These are phyloP conservation scores for Sesamia inferens DNA, from an alignment of 2,888 invertebrate genomes.

Conservation along the genomic window DNA sequence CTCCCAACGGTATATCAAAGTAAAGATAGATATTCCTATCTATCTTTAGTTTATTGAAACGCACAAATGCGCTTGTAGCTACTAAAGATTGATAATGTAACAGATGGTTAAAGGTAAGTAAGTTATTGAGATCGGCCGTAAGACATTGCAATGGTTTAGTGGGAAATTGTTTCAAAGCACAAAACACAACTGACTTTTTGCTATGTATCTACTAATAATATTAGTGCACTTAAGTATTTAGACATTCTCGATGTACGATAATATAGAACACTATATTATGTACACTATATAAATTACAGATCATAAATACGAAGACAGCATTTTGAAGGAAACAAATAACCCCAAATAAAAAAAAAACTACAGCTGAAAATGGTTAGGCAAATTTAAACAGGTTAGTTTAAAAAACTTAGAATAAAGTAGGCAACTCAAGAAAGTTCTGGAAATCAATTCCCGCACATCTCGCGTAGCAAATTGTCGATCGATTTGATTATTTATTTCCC, in stretches of 20 bases:
- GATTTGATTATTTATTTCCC: no score
- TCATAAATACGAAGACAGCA: no score
- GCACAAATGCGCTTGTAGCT: no score
- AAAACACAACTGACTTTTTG: neutral
- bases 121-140: no score
- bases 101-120: no score
- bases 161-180: neutral
- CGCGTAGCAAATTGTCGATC: no score
- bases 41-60: no score
- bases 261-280: neutral
- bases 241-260: neutral
- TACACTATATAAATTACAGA: no score
- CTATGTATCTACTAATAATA: neutral
- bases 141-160: neutral
- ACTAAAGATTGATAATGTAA: no score
- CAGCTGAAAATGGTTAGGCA: neutral
- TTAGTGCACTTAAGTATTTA: neutral
- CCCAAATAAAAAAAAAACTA: neutral
- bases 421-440: constrained; percentile 10
- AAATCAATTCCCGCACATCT: no score
- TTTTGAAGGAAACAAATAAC: neutral
- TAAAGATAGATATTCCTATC: no score
- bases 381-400: neutral
- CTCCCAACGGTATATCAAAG: no score
- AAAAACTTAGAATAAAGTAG: constrained; percentile 15